Conservation (phyloP, 2,888 invertebrate genomes). For the Autographa gamma region DNA sequence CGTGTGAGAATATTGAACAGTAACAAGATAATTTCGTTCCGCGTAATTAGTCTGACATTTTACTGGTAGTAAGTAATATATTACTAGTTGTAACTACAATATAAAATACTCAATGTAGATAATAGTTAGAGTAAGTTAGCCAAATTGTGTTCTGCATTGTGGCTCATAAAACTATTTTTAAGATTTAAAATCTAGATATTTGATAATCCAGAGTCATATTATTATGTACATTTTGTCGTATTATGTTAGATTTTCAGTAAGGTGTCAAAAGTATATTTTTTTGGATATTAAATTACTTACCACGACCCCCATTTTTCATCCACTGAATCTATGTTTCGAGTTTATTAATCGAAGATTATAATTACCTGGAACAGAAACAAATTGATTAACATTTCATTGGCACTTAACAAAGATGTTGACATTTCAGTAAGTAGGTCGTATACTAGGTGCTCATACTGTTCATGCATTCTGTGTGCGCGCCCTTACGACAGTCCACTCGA, state of each 20-base stretch:
- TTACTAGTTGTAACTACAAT: too few relatives aligned
- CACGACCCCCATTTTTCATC: slow-evolving; percentile 15
- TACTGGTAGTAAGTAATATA: too few relatives aligned
- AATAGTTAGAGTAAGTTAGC: too few relatives aligned
- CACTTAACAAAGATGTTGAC: slow-evolving; percentile 67
- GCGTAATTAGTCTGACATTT: slow-evolving; percentile 17
- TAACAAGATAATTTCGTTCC: slow-evolving; percentile 19
- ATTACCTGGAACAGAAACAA: slow-evolving; percentile 78
- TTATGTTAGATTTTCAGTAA: too few relatives aligned
- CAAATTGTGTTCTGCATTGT: too few relatives aligned
- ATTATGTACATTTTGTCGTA: too few relatives aligned
- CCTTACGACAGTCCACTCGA: slow-evolving; percentile 77
- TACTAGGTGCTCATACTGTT: slow-evolving; percentile 57
- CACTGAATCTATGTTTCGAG: slow-evolving; percentile 19
- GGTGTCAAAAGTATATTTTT: too few relatives aligned
- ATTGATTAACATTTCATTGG: slow-evolving; percentile 67
- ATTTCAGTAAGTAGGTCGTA: slow-evolving; percentile 76
- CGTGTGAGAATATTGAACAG: background rate
- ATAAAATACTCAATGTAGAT: too few relatives aligned
- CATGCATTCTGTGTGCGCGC: slow-evolving; percentile 72
- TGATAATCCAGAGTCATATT: too few relatives aligned
- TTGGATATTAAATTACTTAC: slow-evolving; percentile 35
- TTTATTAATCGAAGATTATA: slow-evolving; percentile 34
- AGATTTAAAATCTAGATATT: too few relatives aligned
- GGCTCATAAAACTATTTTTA: too few relatives aligned